Base-by-base conservation (phyloP, 30 jellyfish, hydroid and myxozoan genomes). In the Mastigias papua region DNA sequence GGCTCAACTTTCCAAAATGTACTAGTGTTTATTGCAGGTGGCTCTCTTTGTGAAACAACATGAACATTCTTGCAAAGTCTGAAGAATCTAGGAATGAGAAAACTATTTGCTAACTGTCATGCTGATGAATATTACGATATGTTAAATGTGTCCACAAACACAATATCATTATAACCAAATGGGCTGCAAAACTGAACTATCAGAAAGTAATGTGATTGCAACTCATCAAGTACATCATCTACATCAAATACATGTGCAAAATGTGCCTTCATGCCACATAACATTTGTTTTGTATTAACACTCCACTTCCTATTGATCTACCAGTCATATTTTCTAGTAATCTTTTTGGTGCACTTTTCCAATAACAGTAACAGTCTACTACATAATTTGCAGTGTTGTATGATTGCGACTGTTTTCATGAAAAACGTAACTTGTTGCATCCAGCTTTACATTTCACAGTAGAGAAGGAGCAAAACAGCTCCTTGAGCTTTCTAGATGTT, bases 21-120 rank as follows among this genome's bases (percentile, higher is more conserved):
- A 46, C 35, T 73, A 31, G 78, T 73, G 33, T 25, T 34, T 9
- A 11, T 27, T 49, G 78, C 31, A n/a, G 74, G 74, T 26, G 49
- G 86, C 49, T 73, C 86, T 34, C 73, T 73, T 46, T 46, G 35
- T 34, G 86, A 49, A 26, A 49, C 73, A 37, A 46, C 42, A 67
- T 37, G 73, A 46, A 73, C 13, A 46, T 73, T 73, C 63, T 8
- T 68, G 49, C 22, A 15, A 7, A 68, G 57, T 32, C 34, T 68
- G 57, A 68, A 68, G 57, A 68, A 68, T 33, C 80, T 68, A 68
- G 15, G 34, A 68, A 61, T 46, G 60, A 46, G 60, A 46, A 46
- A 46, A 46, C 8, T 46, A 6, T 46, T 46, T 46, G 60, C 16
- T 46, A 46, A 6, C 16, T 46, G 60, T 46, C 8, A 6, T 46